These are phyloP conservation scores for Cartodere bifasciata DNA, from an alignment of 2,888 invertebrate species.

Conservation along the genomic window DNA sequence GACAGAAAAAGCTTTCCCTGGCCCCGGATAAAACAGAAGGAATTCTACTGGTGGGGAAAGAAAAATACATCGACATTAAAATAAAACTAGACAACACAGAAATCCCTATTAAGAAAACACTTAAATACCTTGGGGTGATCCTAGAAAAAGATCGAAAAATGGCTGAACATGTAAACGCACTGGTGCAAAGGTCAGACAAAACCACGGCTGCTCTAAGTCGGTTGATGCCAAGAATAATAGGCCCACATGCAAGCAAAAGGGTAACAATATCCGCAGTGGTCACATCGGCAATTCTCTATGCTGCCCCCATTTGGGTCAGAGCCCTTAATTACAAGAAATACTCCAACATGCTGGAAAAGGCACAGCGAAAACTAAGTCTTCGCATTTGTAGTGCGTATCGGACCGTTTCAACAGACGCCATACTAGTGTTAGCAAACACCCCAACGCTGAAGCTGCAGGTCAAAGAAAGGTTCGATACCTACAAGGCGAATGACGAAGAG, in stretches of 20 bases:
- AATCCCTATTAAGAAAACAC: too few relatives aligned
- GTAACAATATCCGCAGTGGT: constrained; percentile 1
- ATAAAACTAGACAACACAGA: too few relatives aligned
- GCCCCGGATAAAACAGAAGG: too few relatives aligned
- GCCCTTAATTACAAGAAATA: background rate
- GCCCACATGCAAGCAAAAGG: background rate
- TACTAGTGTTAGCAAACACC: background rate
- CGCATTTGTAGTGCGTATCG: background rate
- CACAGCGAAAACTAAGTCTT: background rate
- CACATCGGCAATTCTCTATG: background rate
- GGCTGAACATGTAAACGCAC: background rate
- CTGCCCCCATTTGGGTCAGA: constrained; percentile 4
- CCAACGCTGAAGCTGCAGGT: background rate
- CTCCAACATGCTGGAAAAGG: background rate
- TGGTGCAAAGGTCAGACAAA: constrained; percentile 1
- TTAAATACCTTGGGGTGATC: constrained; percentile 4
- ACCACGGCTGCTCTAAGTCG: background rate
- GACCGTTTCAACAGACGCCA: constrained; percentile 5
- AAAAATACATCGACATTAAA: too few relatives aligned
- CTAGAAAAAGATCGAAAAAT: background rate
- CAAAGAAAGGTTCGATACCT: constrained; percentile 3
- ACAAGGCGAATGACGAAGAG: too few relatives aligned
- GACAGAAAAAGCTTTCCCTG: too few relatives aligned
- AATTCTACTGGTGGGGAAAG: too few relatives aligned
- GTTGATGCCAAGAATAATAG: constrained; percentile 1